A percentile compares a stretch with the other conserved stretches of the same genome.
These are phyloP conservation scores for Geopemphigus sp. DNA, from an alignment of 1,140 invertebrate genomes.

Conservation along the genomic window DNA sequence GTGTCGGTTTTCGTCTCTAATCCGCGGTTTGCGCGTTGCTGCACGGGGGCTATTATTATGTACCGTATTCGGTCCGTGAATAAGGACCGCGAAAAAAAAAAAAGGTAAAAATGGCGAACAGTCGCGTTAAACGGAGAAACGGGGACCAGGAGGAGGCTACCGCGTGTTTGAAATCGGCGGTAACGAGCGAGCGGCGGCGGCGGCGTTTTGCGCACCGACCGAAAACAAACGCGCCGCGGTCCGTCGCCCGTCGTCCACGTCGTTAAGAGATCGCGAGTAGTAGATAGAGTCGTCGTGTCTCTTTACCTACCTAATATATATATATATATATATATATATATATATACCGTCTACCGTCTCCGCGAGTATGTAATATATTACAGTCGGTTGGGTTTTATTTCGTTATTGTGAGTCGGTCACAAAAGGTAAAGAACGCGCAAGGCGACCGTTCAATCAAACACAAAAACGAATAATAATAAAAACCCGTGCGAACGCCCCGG, in stretches of 20 bases:
- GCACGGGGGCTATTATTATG: background rate
- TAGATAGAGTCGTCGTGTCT: background rate
- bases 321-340: too few species aligned
- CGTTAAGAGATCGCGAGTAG: slow-evolving; percentile 30
- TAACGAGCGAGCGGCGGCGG: background rate
- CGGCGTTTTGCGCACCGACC: background rate
- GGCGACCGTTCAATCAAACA: slow-evolving; percentile 28
- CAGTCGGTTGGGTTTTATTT: slow-evolving; percentile 7
- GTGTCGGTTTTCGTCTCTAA: slow-evolving; percentile 23
- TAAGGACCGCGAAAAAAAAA: background rate
- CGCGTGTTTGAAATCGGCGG: background rate
- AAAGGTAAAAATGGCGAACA: slow-evolving; percentile 8
- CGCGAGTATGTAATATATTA: background rate
- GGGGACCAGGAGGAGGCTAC: background rate
- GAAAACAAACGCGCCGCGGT: slow-evolving; percentile 17
- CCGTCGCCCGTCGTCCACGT: slow-evolving; percentile 20
- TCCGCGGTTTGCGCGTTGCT: background rate
- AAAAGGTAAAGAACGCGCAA: slow-evolving; percentile 20
- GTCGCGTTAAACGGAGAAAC: too few species aligned
- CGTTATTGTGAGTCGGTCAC: slow-evolving; percentile 24
- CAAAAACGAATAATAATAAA: slow-evolving; percentile 29
- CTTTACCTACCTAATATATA: too few species aligned
- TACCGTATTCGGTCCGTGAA: slow-evolving; percentile 18
- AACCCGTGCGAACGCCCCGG: slow-evolving; percentile 35
- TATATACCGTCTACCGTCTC: background rate